Base-by-base conservation (phyloP, 2,797 vertebrate species). In the Scolopax rusticola region DNA sequence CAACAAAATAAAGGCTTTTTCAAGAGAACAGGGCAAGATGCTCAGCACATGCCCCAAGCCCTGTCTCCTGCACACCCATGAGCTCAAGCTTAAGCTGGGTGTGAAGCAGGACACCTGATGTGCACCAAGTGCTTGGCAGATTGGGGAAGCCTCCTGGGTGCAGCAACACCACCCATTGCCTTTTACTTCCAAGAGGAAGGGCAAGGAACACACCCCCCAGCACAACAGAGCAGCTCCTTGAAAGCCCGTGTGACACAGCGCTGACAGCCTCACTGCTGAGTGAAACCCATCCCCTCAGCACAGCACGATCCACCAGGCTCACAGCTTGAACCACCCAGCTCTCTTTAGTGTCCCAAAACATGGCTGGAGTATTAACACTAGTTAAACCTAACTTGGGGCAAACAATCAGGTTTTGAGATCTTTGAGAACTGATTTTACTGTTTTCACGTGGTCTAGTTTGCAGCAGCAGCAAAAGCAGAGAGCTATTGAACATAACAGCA, bases 161-260 rank as follows among this genome's bases (percentile, higher is more conserved):
- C 47, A 4, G 1, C 1, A 32, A 2, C 4, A 9, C 5, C 40
- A 8, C 7, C 32, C 1, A 2, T 5, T 40, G 14, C 7, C 13
- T 28, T 53, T 15, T 2, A 6, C 21, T 53, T 21, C 3, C 1
- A 7, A 43, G 8, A 47, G 1, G 5, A 3, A 6, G 23, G 16
- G 4, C 15, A 24, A 17, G 18, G n/a, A 32, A 24, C 2, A 25
- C 12, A 9, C 2, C 17, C 41, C 0, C 3, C 4, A 18, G 18
- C 19, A 25, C 4, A 19, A 11, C 0, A 2, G 2, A 1, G 4
- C 0, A 1, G 0, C 0, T 51, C 6, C 30, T 8, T 2, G 0
- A 17, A 23, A 47, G 4, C 3, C 8, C 15, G 0, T 8, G 3
- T 1, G 1, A 43, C 0, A 1, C 4, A 13, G 6, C 4, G 8